Base-by-base conservation (phyloP, 1,140 invertebrate species). In the Calycopis cecrops region DNA sequence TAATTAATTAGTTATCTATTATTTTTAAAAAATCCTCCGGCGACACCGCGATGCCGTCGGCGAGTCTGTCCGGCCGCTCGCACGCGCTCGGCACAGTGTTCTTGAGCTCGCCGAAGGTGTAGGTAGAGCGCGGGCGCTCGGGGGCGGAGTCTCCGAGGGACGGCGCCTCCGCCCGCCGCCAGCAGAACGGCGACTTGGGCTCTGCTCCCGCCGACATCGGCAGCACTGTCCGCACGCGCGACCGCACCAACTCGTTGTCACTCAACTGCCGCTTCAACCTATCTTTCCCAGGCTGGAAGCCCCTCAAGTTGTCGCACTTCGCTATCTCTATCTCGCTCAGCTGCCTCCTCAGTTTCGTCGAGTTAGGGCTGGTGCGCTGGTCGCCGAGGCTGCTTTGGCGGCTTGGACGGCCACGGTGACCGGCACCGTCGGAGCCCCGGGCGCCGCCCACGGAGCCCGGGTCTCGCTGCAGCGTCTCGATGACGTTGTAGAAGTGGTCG, bases 81-180 rank as follows among this genome's bases (percentile, higher is more conserved):
- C 62, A 55, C n/a, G 79, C 71, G 62, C 73, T 70, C 11, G 80
- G 82, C 54, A 69, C 76, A 53, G 68, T 60, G 77, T 85, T 60
- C 54, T 85, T 85, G 34, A 85, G 79, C 59, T 85, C 80, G 54
- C 80, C 82, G 65, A 85, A 85, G 0, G 82, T 85, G 63, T 78
- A 83, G 0, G 69, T 67, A 47, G 35, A 48, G 40, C 65, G 62
- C 12, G 65, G 53, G 73, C 48, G 72, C 62, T 38, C 71, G 68
- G 47, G 67, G 71, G 50, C 72, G 69, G 55, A 69, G 69, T 60
- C 55, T 65, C 79, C 79, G 81, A 58, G 74, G 71, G 67, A 74
- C 79, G 3, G 67, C 48, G 17, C 79, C 78, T 4, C 79, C 79
- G 12, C 78, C 78, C 47, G 82, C 79, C 1, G 81, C 40, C 40